Conservation (phyloP, 2,113 vertebrate species). For the Dromaius novaehollandiae region DNA sequence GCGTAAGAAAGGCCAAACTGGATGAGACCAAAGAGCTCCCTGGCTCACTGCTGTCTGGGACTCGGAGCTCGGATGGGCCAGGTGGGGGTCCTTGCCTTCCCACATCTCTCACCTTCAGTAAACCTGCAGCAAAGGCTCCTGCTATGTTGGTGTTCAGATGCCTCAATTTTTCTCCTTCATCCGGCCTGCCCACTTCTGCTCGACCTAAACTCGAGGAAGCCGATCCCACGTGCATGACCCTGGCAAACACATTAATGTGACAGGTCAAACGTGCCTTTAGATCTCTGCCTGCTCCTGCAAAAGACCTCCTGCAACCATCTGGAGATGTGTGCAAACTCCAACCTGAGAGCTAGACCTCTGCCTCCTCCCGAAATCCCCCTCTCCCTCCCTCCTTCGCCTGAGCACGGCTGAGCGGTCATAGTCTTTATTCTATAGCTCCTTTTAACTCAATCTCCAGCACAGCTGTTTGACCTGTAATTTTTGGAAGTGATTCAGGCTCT, state of each 20-base stretch:
- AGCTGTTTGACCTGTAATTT: not conserved
- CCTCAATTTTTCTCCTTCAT: not conserved
- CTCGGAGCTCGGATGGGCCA: not conserved
- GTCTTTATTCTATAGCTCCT: not conserved
- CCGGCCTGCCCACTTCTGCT: not conserved
- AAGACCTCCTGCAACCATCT: not conserved
- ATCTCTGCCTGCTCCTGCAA: accelerated
- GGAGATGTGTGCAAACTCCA: not conserved
- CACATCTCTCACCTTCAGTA: not conserved
- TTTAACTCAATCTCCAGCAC: not conserved
- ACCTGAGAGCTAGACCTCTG: not conserved
- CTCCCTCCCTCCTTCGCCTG: not conserved
- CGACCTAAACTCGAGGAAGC: not conserved
- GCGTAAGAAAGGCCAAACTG: not conserved
- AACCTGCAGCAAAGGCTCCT: not conserved
- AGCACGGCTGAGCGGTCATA: not conserved
- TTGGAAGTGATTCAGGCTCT: not conserved
- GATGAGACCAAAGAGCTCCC: not conserved
- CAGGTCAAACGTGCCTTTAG: not conserved
- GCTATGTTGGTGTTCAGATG: not conserved
- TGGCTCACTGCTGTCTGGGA: accelerated
- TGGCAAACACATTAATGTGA: not conserved
- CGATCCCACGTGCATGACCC: not conserved
- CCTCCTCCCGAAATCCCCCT: not conserved
- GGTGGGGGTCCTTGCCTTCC: not conserved